These are phyloP conservation scores for Chondrilla cf. caribensis DNA, from an alignment of 37 sponge, comb jelly and placozoan genomes.

Conservation along the genomic window DNA sequence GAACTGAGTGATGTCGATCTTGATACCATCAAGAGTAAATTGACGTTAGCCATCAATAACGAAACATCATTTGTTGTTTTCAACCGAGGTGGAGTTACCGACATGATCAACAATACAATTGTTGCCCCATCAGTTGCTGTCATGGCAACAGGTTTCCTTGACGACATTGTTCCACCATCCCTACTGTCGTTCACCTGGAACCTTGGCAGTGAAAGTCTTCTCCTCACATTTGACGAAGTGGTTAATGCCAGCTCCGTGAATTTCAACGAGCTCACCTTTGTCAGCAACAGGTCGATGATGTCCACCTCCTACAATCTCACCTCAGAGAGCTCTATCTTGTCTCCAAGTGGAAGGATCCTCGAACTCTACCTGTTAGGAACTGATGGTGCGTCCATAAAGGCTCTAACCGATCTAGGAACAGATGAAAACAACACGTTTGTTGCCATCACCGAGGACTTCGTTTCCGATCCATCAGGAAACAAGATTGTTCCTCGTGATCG, in stretches of 20 bases:
- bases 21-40: constrained; percentile 47
- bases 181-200: constrained; percentile 63
- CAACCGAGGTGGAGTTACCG: constrained; percentile 45
- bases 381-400: constrained; percentile 84
- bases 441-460: constrained; percentile 38
- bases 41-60: constrained; percentile 37
- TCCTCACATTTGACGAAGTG: constrained; percentile 74
- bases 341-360: constrained; percentile 45
- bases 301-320: constrained; percentile 48
- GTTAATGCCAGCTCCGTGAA: constrained; percentile 52
- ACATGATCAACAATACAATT: constrained; percentile 47
- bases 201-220: constrained; percentile 65
- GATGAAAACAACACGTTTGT: constrained; percentile 59
- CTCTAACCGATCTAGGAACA: constrained; percentile 49
- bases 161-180: constrained; percentile 56
- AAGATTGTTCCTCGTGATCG: constrained; percentile 26
- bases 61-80: constrained; percentile 52
- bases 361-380: constrained; percentile 76
- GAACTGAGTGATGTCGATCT: constrained; percentile 51
- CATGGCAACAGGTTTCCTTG: constrained; percentile 29
- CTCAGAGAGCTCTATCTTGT: constrained; percentile 44
- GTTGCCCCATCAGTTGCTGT: constrained; percentile 3
- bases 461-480: constrained; percentile 64
- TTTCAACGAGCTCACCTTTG: constrained; percentile 46
- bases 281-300: constrained; percentile 33